phyloP scores from a whole-genome alignment of 1,140 invertebrate species.

The Parapsyche elsis region DNA sequence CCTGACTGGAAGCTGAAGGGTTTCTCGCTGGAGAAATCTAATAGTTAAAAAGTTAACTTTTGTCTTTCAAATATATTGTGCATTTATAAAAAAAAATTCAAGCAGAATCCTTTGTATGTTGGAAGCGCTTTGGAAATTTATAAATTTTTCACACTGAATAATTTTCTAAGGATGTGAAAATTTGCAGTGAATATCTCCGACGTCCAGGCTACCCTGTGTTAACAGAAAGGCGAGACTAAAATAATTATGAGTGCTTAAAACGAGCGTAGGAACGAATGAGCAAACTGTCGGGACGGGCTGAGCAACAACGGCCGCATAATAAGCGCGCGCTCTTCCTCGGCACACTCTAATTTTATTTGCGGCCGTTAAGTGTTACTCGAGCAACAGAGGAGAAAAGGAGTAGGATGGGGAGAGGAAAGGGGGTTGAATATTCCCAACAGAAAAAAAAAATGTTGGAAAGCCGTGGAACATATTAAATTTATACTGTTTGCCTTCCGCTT shows the following conservation, averaged over 20 bases:
- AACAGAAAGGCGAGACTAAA: conserved; percentile 52
- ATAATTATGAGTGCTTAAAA: conserved; percentile 54
- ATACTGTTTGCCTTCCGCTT: neutral
- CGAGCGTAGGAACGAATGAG: conserved; percentile 47
- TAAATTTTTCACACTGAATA: neutral
- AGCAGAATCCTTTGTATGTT: too few relatives aligned
- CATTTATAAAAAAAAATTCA: too few relatives aligned
- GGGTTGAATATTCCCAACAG: neutral
- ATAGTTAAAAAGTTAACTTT: too few relatives aligned
- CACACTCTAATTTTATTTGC: conserved; percentile 43
- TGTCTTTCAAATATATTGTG: too few relatives aligned
- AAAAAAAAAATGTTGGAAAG: neutral
- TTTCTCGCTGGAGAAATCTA: conserved; percentile 29
- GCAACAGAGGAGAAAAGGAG: neutral
- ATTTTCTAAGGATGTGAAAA: too few relatives aligned
- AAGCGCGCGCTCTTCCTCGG: conserved; percentile 26
- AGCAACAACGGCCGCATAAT: conserved; percentile 43
- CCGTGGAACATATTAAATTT: conserved; percentile 17
- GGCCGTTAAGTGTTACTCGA: conserved; percentile 31
- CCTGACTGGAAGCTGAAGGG: conserved; percentile 40
- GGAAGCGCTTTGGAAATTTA: too few relatives aligned
- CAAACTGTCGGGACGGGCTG: conserved; percentile 42
- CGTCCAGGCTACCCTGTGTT: neutral
- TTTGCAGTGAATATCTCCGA: too few relatives aligned
- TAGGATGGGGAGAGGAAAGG: neutral